Base-by-base conservation (phyloP, 2,113 vertebrate genomes). In the Corythornis madagascariensis region DNA sequence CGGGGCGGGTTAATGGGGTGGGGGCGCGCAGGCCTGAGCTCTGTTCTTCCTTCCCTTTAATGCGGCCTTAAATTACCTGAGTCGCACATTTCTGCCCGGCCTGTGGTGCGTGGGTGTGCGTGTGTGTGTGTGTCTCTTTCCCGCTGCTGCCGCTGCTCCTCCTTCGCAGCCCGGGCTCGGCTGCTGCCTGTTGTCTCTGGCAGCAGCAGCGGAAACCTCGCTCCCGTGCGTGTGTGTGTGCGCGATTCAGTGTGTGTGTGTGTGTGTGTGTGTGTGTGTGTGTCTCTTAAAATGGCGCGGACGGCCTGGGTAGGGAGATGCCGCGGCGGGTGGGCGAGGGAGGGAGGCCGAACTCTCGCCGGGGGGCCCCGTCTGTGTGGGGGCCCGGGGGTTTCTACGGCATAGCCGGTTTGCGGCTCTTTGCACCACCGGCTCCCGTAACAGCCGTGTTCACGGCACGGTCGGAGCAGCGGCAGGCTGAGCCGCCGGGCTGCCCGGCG, bases 201-300 rank as follows among this genome's bases (percentile, higher is more conserved):
- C 92, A 89, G 84, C 84, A 20, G 87, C 84, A 33, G 90, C 84
- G 78, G 90, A 92, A 94, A 94, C 89, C 84, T 86, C 87, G 89
- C 89, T 92, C 40, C 92, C 57, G 74, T 74, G 72, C 64, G 76
- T 17, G 53, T 22, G 63, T 8, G 69, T 11, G 75, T 28, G 70
- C 16, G 77, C n/a, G 55, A 13, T 38, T 38, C 38, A 38, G 38
- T 38, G 85, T 8, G 75, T 2, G 63, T 4, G 74, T 13, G 40
- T 1, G 65, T 14, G n/a, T 16, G 28, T 8, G 16, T 8, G 53
- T 29, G 77, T 9, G 65, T 69, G 47, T 16, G 50, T 22, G 20
- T 55, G 42, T 33, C 59, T 86, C 83, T 96, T 97, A 97, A 97
- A 97, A 97, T 97, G 96, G 96, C 96, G 96, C 94, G 93, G 72